phyloP scores from a whole-genome alignment of 2,888 invertebrate genomes.

The Eristalinus sepulchralis region DNA sequence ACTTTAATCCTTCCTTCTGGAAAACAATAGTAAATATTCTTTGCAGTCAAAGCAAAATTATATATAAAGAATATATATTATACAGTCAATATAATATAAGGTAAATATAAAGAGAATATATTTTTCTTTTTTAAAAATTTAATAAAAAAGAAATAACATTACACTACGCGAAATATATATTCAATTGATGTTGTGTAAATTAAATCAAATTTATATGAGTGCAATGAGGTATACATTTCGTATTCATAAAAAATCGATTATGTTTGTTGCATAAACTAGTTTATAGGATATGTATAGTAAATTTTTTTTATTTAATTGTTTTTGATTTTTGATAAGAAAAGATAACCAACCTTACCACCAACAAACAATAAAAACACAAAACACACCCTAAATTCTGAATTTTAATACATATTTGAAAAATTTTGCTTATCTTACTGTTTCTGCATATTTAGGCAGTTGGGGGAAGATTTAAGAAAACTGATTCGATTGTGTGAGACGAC shows the following conservation, averaged over 20 bases:
- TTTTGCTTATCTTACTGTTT: constrained; percentile 34
- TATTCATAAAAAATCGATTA: neutral
- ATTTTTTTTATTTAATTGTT: no score
- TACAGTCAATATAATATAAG: neutral
- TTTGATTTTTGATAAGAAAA: no score
- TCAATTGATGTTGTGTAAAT: constrained; percentile 57
- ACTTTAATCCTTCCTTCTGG: constrained; percentile 55
- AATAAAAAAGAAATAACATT: neutral
- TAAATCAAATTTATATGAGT: constrained; percentile 46
- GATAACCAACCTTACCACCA: constrained; percentile 48
- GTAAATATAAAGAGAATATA: constrained; percentile 22
- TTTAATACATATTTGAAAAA: constrained; percentile 2
- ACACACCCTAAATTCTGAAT: constrained; percentile 32
- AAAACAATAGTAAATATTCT: constrained; percentile 63
- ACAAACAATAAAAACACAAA: neutral
- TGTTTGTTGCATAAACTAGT: constrained; percentile 3
- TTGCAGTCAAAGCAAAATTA: constrained; percentile 32
- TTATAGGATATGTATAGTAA: neutral
- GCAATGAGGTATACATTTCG: constrained; percentile 54
- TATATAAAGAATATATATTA: constrained; percentile 8
- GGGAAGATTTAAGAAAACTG: constrained; percentile 7
- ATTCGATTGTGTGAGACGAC: constrained; percentile 31
- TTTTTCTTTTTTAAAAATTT: neutral
- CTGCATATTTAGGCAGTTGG: neutral
- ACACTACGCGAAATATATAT: constrained; percentile 18